A percentile compares a stretch with the other conserved stretches of the same genome.
These are phyloP conservation scores for Rugalucina vietnamica DNA, from an alignment of 2,888 invertebrate species.

Conservation along the genomic window DNA sequence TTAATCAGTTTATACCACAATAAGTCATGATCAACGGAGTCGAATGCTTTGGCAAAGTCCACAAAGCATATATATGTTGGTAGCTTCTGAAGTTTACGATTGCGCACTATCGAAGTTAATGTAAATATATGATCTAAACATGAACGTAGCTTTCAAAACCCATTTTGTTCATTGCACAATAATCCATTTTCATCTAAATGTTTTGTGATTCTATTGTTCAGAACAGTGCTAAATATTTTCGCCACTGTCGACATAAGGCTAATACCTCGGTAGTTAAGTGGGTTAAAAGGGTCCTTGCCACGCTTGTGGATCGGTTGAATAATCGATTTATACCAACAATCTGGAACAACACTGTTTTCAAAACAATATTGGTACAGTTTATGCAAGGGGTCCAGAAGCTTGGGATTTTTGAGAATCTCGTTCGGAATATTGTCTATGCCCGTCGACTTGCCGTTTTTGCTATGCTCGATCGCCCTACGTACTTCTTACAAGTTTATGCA, in stretches of 20 bases:
- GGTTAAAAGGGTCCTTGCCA: conserved; percentile 22
- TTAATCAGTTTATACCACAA: conserved; percentile 15
- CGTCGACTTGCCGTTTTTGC: conserved; percentile 2
- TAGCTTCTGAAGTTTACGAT: conserved; percentile 13
- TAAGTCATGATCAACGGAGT: conserved; percentile 19
- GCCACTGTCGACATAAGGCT: conserved; percentile 30
- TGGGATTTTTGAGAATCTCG: conserved; percentile 15
- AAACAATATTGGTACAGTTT: conserved; percentile 17
- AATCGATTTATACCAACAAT: conserved; percentile 16
- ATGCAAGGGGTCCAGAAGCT: background rate
- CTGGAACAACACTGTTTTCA: conserved; percentile 12
- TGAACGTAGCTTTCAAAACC: conserved; percentile 5
- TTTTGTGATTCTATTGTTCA: conserved; percentile 10
- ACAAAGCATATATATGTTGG: conserved; percentile 27
- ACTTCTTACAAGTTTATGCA: background rate
- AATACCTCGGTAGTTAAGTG: conserved; percentile 3
- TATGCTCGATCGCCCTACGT: background rate
- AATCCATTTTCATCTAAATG: conserved; percentile 7
- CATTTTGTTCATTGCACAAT: conserved; percentile 5
- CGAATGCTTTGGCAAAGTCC: conserved; percentile 29
- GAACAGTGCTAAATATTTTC: background rate
- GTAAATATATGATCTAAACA: conserved; percentile 29
- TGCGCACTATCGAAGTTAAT: conserved; percentile 15
- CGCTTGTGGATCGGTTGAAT: conserved; percentile 22
- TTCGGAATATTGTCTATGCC: conserved; percentile 29